Evolutionary conservation across 2,797 vertebrate genomes (phyloP).

Genomic region (Arctocebus calabarensis): DNA sequence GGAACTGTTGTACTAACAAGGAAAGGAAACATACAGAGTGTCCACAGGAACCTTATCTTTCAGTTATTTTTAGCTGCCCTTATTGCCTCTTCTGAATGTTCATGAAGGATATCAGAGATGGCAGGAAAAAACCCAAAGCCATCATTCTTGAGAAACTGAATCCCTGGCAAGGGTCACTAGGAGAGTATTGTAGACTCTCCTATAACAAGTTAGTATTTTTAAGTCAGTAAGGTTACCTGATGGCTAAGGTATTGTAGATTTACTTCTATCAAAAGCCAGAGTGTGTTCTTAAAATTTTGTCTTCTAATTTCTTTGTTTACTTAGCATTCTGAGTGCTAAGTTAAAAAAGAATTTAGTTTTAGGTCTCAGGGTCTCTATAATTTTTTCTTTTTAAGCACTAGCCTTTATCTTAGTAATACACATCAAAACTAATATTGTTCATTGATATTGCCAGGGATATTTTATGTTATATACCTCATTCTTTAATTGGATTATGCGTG

Average conservation of each 20-base stretch:
- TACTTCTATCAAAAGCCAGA: not conserved
- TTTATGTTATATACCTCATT: not conserved
- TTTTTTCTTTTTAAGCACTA: not conserved
- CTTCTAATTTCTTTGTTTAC: not conserved
- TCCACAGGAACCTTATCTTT: not conserved
- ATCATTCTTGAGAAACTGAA: not conserved
- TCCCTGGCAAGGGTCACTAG: not conserved
- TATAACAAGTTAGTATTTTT: not conserved
- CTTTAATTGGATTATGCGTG: not conserved
- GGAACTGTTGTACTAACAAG: not conserved
- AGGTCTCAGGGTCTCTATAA: not conserved
- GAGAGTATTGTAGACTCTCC: not conserved
- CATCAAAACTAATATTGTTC: not conserved
- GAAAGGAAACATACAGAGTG: not conserved
- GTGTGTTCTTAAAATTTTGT: not conserved
- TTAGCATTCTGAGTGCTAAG: not conserved
- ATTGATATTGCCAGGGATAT: constrained; percentile 11
- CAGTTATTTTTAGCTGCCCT: not conserved
- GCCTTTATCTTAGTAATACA: not conserved
- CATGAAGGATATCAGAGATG: not conserved
- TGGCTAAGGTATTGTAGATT: not conserved
- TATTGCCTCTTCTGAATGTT: not conserved
- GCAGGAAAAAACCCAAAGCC: not conserved
- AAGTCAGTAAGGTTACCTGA: not conserved
- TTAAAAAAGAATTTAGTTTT: not conserved